Percentiles rank a stretch among this genome's conserved stretches.
These are phyloP conservation scores for Apodemia mormo DNA, from an alignment of 2,888 invertebrate genomes.

Conservation along the genomic window DNA sequence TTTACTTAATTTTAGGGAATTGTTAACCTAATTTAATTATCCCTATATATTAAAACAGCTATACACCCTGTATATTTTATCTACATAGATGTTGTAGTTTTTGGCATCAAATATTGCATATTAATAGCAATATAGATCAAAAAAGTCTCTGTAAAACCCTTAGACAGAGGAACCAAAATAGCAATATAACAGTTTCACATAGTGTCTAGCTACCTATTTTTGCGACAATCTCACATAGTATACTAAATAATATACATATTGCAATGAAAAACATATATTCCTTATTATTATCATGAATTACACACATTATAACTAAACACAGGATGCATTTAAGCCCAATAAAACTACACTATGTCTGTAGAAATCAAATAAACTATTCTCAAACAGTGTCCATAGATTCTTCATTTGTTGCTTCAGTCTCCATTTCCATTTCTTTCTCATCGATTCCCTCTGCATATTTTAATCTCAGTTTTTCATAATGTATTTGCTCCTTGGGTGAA, in stretches of 20 bases:
- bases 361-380: conserved; percentile 47
- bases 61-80: too few relatives aligned
- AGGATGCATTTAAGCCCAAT: conserved; percentile 10
- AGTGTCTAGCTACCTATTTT: background rate
- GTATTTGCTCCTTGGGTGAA: conserved; percentile 87
- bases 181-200: background rate
- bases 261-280: conserved; percentile 20
- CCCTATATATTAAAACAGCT: too few relatives aligned
- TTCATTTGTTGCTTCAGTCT: conserved; percentile 72
- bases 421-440: conserved; percentile 80
- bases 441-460: conserved; percentile 83
- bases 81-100: background rate
- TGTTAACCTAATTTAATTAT: too few relatives aligned
- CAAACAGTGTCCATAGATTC: conserved; percentile 76
- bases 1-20: too few relatives aligned
- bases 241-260: conserved; percentile 1
- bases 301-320: conserved; percentile 19
- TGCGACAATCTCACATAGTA: background rate
- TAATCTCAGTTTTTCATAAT: conserved; percentile 87
- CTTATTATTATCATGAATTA: conserved; percentile 22
- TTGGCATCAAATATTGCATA: conserved; percentile 9
- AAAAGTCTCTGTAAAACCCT: too few relatives aligned
- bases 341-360: conserved; percentile 43
- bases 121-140: background rate
- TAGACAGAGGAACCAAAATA: background rate